Evolutionary conservation across 2,888 invertebrate genomes (phyloP), one percentile per base, ranked within the genome.

Genomic region (Orthosia gothica): DNA sequence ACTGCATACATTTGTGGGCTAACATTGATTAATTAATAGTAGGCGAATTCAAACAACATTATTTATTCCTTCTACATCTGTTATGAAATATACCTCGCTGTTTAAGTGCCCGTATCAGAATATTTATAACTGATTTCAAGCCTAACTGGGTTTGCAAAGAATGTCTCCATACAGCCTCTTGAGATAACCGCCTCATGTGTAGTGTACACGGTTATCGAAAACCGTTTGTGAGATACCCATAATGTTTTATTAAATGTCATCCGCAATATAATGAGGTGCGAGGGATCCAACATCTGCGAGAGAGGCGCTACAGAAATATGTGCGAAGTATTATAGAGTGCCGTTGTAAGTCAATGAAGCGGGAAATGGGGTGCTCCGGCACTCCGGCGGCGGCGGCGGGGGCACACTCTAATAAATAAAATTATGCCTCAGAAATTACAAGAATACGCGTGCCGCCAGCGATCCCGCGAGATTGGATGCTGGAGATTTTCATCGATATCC

Each of bases 331-430:
- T 96, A 96, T 96, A 91, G 95, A 96, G 95, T 94, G 95, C 94
- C 96, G 96, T 96, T 96, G 96, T 96, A 96, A 96, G 96, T 96
- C 96, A 96, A 96, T 96, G 96, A 96, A 94, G 96, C 96, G 95
- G 95, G 91, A 96, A 96, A 96, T 96, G 94, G 96, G 96, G 95
- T 95, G 94, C 94, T 95, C 95, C 93, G 93, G 89, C 91, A 92
- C 92, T 90, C 88, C 91, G 91, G 91, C 91, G 91, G 91, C 91
- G 94, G 93, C 91, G 91, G 91, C 91, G 94, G 93, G 94, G 94
- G 94, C 92, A 93, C 91, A 94, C 94, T 95, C 95, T 96, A 96
- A 96, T 96, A 96, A 96, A 96, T 96, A 96, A 96, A 96, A 96
- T 96, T 96, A 96, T 96, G 94, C 95, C 94, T 92, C 94, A 94